Evolutionary conservation across 1,140 invertebrate species (phyloP), one percentile per base, ranked within the genome.

Genomic region (Cataglyphis hispanica): DNA sequence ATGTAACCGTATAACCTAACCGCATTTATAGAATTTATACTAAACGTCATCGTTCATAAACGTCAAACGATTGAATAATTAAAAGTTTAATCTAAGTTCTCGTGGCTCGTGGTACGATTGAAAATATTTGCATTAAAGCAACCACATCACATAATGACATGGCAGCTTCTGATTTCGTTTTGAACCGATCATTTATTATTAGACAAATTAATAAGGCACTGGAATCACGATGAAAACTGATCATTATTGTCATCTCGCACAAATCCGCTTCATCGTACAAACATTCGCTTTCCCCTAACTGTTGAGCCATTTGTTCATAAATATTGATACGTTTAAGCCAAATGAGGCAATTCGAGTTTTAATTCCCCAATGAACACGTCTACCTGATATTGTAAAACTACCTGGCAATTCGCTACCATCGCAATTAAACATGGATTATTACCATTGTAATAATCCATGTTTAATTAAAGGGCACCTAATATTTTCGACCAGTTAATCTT

Each of bases 1-100:
- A 72, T 58, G 22, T 46, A 46, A 72, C 37, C 31, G 25, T 83
- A 40, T 58, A 83, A 46, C 25, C 61, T 72, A 60, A 60, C 40
- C 78, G 37, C 40, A 83, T 83, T 74, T 83, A 83, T 61, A 61
- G 78, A 70, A 72, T 56, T 81, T 83, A 72, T 27, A 25, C 37
- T 61, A 40, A 46, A 83, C 78, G 37, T 72, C 77, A 81, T 77
- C 80, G 70, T 80, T 13, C n/a, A 37, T 31, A 37, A 84, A 69
- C 16, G 22, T 40, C 7, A 34, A 22, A 43, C 27, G 19, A 40
- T 31, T 72, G 69, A 87, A 90, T 87, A 89, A 89, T 90, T 83
- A 89, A 90, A 87, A 87, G 89, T 83, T 90, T 78, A 87, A 87
- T 90, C 85, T 53, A 83, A 90, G 69, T 78, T 60, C 66, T 87